These are phyloP conservation scores for Drosophila lowei DNA, from an alignment of 1,140 invertebrate species.

Conservation along the genomic window DNA sequence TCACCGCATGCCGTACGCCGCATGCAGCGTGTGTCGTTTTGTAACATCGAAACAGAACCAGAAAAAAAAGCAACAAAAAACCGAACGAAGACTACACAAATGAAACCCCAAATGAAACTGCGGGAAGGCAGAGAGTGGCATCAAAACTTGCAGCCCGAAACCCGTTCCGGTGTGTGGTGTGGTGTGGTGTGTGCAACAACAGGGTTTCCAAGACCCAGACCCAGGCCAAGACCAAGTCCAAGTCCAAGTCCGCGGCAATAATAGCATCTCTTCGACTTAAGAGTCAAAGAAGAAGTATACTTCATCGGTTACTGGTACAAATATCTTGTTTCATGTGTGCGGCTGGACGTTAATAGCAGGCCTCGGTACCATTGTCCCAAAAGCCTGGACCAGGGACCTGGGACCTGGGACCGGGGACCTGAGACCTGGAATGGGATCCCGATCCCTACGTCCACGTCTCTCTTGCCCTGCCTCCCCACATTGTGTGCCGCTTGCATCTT, in stretches of 20 bases:
- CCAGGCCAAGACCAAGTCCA: background rate
- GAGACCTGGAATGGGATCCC: no score
- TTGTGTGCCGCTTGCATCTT: conserved; percentile 45
- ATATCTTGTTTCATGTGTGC: conserved; percentile 83
- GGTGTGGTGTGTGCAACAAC: conserved; percentile 26
- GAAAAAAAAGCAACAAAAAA: conserved; percentile 23
- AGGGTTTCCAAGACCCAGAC: conserved; percentile 4
- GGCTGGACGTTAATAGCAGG: conserved; percentile 79
- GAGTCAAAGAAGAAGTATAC: conserved; percentile 55
- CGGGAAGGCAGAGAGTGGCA: conserved; percentile 61
- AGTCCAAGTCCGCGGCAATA: conserved; percentile 39
- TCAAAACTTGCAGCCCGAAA: conserved; percentile 41
- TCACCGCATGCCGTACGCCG: conserved; percentile 59
- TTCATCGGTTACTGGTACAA: conserved; percentile 73
- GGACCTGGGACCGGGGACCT: no score
- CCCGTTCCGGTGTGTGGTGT: conserved; percentile 39
- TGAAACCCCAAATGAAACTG: conserved; percentile 59
- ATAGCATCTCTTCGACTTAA: conserved; percentile 53
- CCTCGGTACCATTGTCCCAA: conserved; percentile 42
- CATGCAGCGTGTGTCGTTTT: conserved; percentile 81
- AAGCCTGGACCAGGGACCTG: conserved; percentile 20
- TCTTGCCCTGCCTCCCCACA: background rate
- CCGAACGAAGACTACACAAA: no score
- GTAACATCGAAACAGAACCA: conserved; percentile 43
- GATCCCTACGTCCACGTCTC: background rate